Percentiles rank a stretch among this genome's conserved stretches.
Conservation (phyloP, 2,797 vertebrate species). For the Urosaurus nigricauda region DNA sequence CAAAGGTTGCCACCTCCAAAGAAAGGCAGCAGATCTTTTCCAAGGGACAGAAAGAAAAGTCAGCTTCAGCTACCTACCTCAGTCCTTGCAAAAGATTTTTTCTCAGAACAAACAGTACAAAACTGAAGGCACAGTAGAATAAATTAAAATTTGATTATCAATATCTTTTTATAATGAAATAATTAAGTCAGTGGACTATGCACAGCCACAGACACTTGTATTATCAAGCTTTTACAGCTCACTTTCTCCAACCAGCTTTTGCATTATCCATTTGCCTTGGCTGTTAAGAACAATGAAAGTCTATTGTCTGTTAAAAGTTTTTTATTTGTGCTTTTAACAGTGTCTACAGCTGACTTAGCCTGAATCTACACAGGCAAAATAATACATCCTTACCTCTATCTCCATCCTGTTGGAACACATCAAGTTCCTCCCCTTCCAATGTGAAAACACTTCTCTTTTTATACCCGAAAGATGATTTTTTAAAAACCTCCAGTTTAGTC, state of each 20-base stretch:
- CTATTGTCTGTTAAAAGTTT: not conserved
- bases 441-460: too few relatives aligned
- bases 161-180: not conserved
- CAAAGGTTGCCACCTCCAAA: not conserved
- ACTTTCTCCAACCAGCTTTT: not conserved
- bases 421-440: too few relatives aligned
- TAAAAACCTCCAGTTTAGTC: too few relatives aligned
- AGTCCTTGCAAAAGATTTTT: not conserved
- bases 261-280: not conserved
- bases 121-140: not conserved
- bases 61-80: not conserved
- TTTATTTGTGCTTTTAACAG: not conserved
- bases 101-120: not conserved
- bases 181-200: slow-evolving; percentile 42
- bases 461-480: too few relatives aligned
- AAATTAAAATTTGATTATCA: slow-evolving; percentile 27
- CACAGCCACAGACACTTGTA: slow-evolving; percentile 26
- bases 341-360: not conserved
- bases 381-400: too few relatives aligned
- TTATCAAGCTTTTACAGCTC: slow-evolving; percentile 22
- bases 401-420: too few relatives aligned
- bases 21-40: not conserved
- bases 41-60: not conserved
- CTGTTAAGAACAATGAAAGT: not conserved
- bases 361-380: too few relatives aligned